These are phyloP conservation scores for Merluccius polli DNA, from an alignment of 2,797 vertebrate species.

Conservation along the genomic window DNA sequence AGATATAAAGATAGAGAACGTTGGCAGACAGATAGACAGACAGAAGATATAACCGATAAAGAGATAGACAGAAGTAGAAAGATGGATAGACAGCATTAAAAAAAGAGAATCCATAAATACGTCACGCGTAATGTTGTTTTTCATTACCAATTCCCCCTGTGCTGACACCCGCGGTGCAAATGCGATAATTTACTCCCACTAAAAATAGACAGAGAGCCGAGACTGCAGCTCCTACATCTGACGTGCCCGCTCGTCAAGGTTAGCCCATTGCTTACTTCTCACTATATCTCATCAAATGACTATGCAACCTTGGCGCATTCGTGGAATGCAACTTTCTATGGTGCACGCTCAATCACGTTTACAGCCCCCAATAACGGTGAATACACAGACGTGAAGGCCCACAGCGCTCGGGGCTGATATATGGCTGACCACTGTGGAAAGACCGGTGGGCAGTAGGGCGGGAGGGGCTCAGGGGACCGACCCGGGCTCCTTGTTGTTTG, in stretches of 20 bases:
- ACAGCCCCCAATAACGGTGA: conserved; percentile 43
- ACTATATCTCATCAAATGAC: conserved; percentile 55
- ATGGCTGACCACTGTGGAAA: conserved; percentile 23
- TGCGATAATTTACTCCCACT: not conserved
- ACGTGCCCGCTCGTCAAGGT: conserved; percentile 42
- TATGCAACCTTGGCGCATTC: conserved; percentile 50
- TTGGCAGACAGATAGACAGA: not conserved
- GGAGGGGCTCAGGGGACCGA: not conserved
- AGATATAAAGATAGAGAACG: too few relatives aligned
- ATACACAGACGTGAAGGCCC: conserved; percentile 49
- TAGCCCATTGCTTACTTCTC: conserved; percentile 38
- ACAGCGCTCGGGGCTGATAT: conserved; percentile 32
- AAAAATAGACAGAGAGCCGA: not conserved
- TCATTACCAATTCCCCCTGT: not conserved
- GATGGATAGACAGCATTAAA: not conserved
- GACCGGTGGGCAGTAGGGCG: conserved; percentile 9
- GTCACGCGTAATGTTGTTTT: not conserved
- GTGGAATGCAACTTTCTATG: conserved; percentile 39
- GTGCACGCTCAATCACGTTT: conserved; percentile 51
- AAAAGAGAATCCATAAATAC: not conserved
- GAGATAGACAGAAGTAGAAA: not conserved
- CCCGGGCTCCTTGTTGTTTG: not conserved
- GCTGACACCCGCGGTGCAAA: not conserved
- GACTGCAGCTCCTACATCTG: not conserved
- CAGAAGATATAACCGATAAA: not conserved